These are phyloP conservation scores for Coregonus ussuriensis DNA, from an alignment of 2,797 vertebrate species.

Conservation along the genomic window DNA sequence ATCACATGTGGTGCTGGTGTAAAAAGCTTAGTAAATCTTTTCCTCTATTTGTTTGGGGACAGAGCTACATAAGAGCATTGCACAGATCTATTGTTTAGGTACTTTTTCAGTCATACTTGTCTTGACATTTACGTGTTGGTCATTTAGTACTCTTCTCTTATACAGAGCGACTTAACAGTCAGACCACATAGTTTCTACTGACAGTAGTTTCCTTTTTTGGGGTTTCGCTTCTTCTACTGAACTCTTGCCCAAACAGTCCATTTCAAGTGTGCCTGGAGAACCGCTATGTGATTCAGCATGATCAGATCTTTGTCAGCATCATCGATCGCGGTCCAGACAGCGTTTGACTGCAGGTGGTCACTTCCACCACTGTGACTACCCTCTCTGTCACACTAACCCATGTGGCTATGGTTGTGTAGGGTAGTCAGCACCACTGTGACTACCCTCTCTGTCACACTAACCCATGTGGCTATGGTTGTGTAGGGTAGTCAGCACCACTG, in stretches of 20 bases:
- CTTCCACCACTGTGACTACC: no score
- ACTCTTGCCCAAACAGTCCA: slow-evolving; percentile 65
- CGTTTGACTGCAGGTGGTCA: slow-evolving; percentile 85
- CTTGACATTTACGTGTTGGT: not conserved
- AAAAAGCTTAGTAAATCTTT: not conserved
- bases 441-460: no score
- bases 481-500: no score
- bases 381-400: no score
- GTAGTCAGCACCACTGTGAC: no score
- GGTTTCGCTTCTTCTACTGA: slow-evolving; percentile 2
- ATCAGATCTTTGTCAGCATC: slow-evolving; percentile 92
- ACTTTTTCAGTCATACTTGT: not conserved
- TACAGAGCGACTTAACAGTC: not conserved
- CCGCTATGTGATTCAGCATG: slow-evolving; percentile 87
- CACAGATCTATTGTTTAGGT: not conserved
- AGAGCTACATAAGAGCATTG: no score
- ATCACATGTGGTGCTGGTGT: not conserved
- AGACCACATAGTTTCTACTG: not conserved
- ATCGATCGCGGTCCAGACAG: slow-evolving; percentile 88
- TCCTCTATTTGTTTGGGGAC: no score
- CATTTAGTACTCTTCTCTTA: not conserved
- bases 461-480: no score
- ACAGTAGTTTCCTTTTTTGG: not conserved
- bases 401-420: no score
- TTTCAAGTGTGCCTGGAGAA: slow-evolving; percentile 92